Conservation (phyloP, 2,113 vertebrate species). For the Hemiscyllium ocellatum region DNA sequence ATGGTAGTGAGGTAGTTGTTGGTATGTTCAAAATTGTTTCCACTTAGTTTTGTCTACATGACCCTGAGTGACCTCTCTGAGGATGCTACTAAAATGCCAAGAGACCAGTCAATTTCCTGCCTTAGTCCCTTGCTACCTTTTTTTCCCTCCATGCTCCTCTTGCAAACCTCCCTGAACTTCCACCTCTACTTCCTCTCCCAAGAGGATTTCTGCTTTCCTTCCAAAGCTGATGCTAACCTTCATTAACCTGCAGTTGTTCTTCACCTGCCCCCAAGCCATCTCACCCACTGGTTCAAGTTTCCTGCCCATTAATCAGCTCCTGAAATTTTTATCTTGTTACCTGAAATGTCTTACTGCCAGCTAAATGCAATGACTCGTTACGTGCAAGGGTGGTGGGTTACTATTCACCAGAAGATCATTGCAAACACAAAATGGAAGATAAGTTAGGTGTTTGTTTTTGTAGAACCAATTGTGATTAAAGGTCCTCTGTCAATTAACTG, state of each 20-base stretch:
- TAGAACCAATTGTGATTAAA: neutral
- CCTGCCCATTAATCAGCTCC: constrained; percentile 10
- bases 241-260: neutral
- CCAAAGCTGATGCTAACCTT: neutral
- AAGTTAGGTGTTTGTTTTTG: neutral
- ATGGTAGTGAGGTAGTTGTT: neutral
- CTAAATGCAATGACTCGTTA: neutral
- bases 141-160: neutral
- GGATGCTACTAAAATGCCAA: neutral
- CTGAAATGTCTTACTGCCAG: neutral
- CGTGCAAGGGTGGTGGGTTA: neutral
- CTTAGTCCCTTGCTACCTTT: neutral
- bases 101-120: neutral
- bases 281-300: neutral
- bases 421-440: neutral
- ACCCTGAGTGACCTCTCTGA: neutral
- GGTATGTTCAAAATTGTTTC: neutral
- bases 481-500: neutral
- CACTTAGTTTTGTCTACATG: neutral
- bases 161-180: neutral
- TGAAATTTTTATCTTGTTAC: neutral
- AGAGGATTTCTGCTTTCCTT: neutral
- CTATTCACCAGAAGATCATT: neutral
- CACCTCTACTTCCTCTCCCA: neutral
- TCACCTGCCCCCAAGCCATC: neutral